phyloP scores from a whole-genome alignment of 1,140 invertebrate species.

The Euglossa dilemma region DNA sequence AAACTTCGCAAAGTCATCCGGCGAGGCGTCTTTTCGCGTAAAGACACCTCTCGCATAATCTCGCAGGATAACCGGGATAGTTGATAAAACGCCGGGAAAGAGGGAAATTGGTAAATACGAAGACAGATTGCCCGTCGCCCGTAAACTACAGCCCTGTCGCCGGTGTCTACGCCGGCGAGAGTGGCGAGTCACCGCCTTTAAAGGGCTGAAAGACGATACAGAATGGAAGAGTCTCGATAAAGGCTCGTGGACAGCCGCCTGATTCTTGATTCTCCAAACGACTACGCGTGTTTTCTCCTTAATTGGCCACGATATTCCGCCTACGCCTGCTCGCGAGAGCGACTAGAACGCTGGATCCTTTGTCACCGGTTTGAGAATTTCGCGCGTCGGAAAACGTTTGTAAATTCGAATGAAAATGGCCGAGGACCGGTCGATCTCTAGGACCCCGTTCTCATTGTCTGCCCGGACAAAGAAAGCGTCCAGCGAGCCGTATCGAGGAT shows the following conservation, averaged over 20 bases:
- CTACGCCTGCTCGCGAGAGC: not conserved
- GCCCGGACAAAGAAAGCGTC: not conserved
- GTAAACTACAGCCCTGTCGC: conserved; percentile 21
- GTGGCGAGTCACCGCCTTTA: conserved; percentile 46
- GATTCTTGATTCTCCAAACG: not conserved
- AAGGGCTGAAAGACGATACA: conserved; percentile 27
- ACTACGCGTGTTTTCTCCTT: not conserved
- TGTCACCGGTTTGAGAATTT: no score
- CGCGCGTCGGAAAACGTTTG: conserved; percentile 55
- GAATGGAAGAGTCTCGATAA: conserved; percentile 24
- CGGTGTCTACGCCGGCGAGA: not conserved
- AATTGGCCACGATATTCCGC: conserved; percentile 13
- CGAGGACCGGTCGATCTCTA: not conserved
- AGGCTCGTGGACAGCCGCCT: not conserved
- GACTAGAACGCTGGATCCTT: conserved; percentile 43
- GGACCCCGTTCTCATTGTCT: conserved; percentile 41
- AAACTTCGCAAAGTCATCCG: not conserved
- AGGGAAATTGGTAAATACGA: conserved; percentile 26
- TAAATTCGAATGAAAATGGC: conserved; percentile 58
- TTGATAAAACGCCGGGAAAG: not conserved
- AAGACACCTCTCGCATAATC: not conserved
- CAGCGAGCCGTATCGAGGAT: not conserved
- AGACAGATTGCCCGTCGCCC: conserved; percentile 21
- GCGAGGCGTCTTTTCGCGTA: not conserved
- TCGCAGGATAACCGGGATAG: not conserved